Base-by-base conservation (phyloP, 2,113 vertebrate species). In the Ptilorrhoa leucosticta region DNA sequence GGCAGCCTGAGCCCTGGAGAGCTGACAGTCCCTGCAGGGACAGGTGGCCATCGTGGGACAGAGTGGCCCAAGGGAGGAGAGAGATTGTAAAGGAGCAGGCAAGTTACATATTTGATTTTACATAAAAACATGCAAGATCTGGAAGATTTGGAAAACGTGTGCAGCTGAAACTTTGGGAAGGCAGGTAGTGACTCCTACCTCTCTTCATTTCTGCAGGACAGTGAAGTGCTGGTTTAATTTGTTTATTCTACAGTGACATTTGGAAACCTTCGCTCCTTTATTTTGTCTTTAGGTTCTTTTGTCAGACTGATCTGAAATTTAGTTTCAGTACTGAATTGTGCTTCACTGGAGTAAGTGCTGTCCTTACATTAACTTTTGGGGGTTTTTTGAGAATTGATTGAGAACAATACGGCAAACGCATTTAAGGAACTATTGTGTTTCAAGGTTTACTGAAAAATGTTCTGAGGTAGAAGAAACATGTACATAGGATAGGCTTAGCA, bases 1-100 rank as follows among this genome's bases (percentile, higher is more conserved):
- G 71, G 31, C 20, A 83, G 28, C 15, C 28, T 80, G 63, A n/a
- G 19, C 28, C 31, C 61, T 86, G 76, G n/a, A 80, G 40, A 61
- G 24, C 21, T 17, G 64, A 13, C 14, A 3, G 15, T 51, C 22
- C 44, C 63, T 1, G 2, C 28, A 72, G 45, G 0, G 1, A 60
- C 6, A 10, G 16, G 47, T 7, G 51, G 19, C 19, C 27, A 33
- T 9, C 0, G 0, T 68, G 47, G 54, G 44, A 42, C 65, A 75
- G 73, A 60, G 30, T 0, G 5, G n/a, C 56, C 26, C 53, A 66
- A 83, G 44, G 40, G 53, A 80, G 1, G 17, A 69, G 31, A 2
- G 7, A 56, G 47, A 33, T 35, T 57, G 8, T 20, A 69, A 76
- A 86, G 64, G 20, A 71, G 16, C 40, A 79, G 26, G 15, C 18